Base-by-base conservation (phyloP, 2,797 vertebrate genomes). In the Rhabdophis nuchalis region DNA sequence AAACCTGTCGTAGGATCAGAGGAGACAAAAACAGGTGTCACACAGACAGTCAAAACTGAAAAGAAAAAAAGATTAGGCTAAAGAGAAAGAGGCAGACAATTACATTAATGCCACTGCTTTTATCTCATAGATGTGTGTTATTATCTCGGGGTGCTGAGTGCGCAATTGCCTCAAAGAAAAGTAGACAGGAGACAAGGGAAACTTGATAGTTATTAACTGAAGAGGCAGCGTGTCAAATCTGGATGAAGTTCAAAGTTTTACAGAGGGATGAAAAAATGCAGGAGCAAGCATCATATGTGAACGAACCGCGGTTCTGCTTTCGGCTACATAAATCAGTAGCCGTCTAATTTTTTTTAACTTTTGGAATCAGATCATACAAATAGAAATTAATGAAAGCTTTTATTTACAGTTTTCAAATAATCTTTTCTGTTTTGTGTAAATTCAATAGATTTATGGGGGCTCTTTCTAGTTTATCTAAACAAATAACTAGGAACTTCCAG, bases 11-110 rank as follows among this genome's bases (percentile, higher is more conserved):
- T 97, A 97, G 98, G 98, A 98, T 98, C 98, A 98, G 98, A 98
- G 97, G 98, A 98, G 98, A 98, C 98, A 98, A 98, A 98, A 98
- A 98, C 98, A 99, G 98, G 98, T 99, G 99, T 99, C 98, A 98
- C 98, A 98, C 98, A 98, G 98, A 98, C 98, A 98, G 98, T 98
- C 97, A 98, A 98, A 98, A 97, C 97, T 97, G 98, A 96, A 97
- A 97, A 96, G 96, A 96, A 97, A 97, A 96, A 97, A 97, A 98
- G 97, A 98, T 98, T 98, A 98, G 97, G 97, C 98, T 98, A 98
- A 98, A 98, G 96, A 97, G 97, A 97, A 97, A 97, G 97, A 98
- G 97, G 97, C 97, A 98, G 97, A 98, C 98, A 98, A 98, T 98
- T 97, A 97, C 98, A 97, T 98, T 98, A 98, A 98, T 98, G 98